phyloP scores from a whole-genome alignment of 2,113 vertebrate species.

The Ammodramus savannarum region DNA sequence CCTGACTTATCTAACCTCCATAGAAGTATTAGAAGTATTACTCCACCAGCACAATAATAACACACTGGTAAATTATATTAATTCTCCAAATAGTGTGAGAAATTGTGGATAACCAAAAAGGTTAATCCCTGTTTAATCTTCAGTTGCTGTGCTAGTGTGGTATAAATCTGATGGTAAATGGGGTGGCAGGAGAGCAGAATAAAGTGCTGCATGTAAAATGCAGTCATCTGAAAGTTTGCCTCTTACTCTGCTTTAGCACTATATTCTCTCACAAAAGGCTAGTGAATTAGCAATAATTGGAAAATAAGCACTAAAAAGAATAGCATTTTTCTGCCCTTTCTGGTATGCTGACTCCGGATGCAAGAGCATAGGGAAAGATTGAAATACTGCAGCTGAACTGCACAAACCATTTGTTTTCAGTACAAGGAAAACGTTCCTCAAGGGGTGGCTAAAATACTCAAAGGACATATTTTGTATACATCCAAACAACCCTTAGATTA shows the following conservation, averaged over 20 bases:
- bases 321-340: neutral
- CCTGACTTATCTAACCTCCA: neutral
- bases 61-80: neutral
- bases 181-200: neutral
- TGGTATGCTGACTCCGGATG: neutral
- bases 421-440: neutral
- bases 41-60: conserved; percentile 8
- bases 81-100: conserved; percentile 6
- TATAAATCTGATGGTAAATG: conserved; percentile 20
- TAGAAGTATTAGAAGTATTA: neutral
- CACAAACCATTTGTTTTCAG: neutral
- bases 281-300: neutral
- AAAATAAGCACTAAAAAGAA: neutral
- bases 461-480: neutral
- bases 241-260: neutral
- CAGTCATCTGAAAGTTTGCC: neutral
- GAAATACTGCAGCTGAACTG: neutral
- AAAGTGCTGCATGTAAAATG: neutral
- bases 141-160: neutral
- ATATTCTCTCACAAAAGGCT: neutral
- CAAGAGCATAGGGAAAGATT: neutral
- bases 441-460: neutral
- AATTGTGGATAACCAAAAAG: conserved; percentile 3
- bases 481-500: neutral
- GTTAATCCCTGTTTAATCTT: conserved; percentile 36